Evolutionary conservation across 2,797 vertebrate species (phyloP).

Genomic region (Lepilemur ruficaudatus): DNA sequence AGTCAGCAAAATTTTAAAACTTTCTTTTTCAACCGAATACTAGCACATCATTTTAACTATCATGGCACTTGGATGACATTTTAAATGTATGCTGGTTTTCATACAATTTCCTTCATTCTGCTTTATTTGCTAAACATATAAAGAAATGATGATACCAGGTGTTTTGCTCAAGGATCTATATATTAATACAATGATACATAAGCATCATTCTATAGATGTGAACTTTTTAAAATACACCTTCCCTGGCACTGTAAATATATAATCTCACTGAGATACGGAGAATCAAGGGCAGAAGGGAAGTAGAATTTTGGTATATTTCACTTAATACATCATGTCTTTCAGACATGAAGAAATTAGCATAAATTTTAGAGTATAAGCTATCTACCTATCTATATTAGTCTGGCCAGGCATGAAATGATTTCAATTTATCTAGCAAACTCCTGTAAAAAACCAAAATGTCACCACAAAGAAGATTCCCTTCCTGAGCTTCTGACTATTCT

Average conservation of each 20-base stretch:
- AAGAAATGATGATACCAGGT: background rate
- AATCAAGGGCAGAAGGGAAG: background rate
- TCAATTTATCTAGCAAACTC: background rate
- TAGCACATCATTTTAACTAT: background rate
- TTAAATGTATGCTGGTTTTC: background rate
- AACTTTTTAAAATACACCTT: background rate
- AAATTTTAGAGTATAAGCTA: background rate
- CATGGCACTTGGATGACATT: background rate
- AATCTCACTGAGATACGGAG: background rate
- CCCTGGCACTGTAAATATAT: background rate
- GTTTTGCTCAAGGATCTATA: background rate
- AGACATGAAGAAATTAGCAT: background rate
- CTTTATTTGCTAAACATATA: background rate
- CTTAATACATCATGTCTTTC: background rate
- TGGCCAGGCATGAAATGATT: background rate
- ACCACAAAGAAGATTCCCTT: background rate
- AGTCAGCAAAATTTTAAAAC: background rate
- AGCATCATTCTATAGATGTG: background rate
- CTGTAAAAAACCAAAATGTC: background rate
- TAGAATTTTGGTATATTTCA: background rate
- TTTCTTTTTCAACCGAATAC: background rate
- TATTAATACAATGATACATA: background rate
- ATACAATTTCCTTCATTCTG: background rate
- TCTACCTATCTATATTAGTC: background rate
- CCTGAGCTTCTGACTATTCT: background rate